These are phyloP conservation scores for Yasuhikotakia modesta DNA, from an alignment of 2,797 vertebrate genomes.

Conservation along the genomic window DNA sequence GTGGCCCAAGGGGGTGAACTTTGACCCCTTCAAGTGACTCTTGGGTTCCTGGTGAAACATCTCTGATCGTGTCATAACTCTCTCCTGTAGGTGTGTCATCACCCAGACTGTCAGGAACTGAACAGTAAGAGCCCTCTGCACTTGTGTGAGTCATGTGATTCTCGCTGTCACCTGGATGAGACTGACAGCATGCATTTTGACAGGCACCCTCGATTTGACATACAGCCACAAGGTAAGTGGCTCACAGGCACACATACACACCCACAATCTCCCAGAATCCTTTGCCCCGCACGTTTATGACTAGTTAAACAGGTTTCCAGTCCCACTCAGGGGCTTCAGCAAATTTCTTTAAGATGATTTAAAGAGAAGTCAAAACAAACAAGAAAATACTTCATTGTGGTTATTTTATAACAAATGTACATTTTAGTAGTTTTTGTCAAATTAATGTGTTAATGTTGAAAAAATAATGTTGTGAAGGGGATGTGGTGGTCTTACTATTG, in stretches of 20 bases:
- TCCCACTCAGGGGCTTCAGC: too few relatives aligned
- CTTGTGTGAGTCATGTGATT: conserved; percentile 89
- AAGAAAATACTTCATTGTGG: too few relatives aligned
- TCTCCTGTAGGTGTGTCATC: conserved; percentile 86
- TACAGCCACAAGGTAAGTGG: conserved; percentile 84
- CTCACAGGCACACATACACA: background rate
- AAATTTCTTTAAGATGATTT: background rate
- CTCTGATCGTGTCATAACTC: conserved; percentile 17
- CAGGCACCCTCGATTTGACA: conserved; percentile 87
- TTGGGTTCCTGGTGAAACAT: background rate
- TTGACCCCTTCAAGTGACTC: background rate
- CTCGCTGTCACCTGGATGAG: conserved; percentile 80
- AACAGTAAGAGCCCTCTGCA: conserved; percentile 82
- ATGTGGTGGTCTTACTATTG: too few relatives aligned
- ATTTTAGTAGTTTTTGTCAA: too few relatives aligned
- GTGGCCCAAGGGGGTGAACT: background rate
- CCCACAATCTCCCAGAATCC: background rate
- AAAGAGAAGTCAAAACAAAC: too few relatives aligned
- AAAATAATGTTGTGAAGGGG: too few relatives aligned
- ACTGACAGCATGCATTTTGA: conserved; percentile 86
- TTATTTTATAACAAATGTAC: too few relatives aligned
- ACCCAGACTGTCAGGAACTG: conserved; percentile 85
- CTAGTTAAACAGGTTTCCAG: background rate
- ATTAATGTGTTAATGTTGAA: too few relatives aligned
- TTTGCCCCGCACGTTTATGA: background rate